Conservation (phyloP, 2,888 invertebrate species). For the Drosophila neutralis region DNA sequence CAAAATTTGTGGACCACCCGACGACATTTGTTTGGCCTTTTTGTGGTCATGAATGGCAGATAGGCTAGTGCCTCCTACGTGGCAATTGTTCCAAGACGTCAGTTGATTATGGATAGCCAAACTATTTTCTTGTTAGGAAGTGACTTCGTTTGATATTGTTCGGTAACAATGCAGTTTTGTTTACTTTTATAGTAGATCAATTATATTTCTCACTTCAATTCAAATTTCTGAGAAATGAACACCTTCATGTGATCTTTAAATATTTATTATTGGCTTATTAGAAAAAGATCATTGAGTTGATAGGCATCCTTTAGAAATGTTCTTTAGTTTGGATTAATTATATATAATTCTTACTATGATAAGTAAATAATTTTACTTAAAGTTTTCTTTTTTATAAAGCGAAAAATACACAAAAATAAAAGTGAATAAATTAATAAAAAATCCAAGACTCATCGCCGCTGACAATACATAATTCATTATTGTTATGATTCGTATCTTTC, state of each 20-base stretch:
- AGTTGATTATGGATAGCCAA: conserved; percentile 68
- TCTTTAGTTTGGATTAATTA: neutral
- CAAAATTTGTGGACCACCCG: conserved; percentile 75
- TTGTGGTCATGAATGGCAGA: conserved; percentile 78
- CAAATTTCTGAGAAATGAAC: conserved; percentile 39
- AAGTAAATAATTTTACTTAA: neutral
- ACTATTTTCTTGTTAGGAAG: conserved; percentile 75
- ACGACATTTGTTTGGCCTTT: conserved; percentile 74
- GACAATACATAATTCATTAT: neutral
- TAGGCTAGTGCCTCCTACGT: conserved; percentile 63
- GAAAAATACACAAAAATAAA: neutral
- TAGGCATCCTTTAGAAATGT: neutral
- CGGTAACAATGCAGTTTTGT: conserved; percentile 46
- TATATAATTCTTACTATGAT: neutral
- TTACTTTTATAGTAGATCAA: conserved; percentile 34
- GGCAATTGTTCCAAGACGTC: conserved; percentile 69
- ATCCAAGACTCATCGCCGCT: neutral
- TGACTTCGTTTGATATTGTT: conserved; percentile 54
- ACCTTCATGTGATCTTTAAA: conserved; percentile 5
- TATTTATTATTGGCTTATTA: neutral
- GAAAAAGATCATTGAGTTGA: neutral
- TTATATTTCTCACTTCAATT: conserved; percentile 27
- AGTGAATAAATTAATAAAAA: neutral
- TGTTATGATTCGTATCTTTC: neutral
- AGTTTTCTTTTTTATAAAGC: neutral